A percentile compares a stretch with the other conserved stretches of the same genome.
Conservation (phyloP, 2,113 vertebrate species). For the Rousettus leschenaultii region DNA sequence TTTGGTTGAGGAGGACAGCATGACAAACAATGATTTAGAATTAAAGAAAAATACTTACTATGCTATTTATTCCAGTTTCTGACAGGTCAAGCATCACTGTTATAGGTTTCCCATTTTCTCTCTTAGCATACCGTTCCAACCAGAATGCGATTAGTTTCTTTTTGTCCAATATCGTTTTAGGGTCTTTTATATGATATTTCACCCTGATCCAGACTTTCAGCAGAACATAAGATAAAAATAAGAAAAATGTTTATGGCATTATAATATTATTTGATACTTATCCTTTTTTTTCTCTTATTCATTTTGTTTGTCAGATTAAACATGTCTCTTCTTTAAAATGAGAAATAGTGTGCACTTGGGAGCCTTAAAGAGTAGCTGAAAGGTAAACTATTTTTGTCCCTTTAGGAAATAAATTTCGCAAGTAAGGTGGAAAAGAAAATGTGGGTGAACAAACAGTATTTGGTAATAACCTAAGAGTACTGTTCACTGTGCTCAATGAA, state of each 20-base stretch:
- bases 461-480: background rate
- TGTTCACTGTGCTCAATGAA: background rate
- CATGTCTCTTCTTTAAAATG: background rate
- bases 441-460: background rate
- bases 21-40: background rate
- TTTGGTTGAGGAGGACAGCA: background rate
- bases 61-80: slow-evolving; percentile 93
- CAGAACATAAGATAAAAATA: slow-evolving; percentile 41
- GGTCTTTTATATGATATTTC: slow-evolving; percentile 91
- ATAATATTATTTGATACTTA: background rate
- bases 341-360: background rate
- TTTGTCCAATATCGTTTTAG: slow-evolving; percentile 91
- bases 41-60: slow-evolving; percentile 86
- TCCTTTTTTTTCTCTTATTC: slow-evolving; percentile 9
- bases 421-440: slow-evolving; percentile 21
- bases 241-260: background rate
- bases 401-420: background rate
- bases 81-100: slow-evolving; percentile 97
- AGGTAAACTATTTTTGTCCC: background rate
- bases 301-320: slow-evolving; percentile 44
- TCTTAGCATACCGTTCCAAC: slow-evolving; percentile 94
- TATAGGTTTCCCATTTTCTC: slow-evolving; percentile 94
- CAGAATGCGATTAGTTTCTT: slow-evolving; percentile 97
- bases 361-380: background rate
- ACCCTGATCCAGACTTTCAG: slow-evolving; percentile 95